These are phyloP conservation scores for Sitta carolinensis DNA, from an alignment of 2,797 vertebrate species.

Conservation along the genomic window DNA sequence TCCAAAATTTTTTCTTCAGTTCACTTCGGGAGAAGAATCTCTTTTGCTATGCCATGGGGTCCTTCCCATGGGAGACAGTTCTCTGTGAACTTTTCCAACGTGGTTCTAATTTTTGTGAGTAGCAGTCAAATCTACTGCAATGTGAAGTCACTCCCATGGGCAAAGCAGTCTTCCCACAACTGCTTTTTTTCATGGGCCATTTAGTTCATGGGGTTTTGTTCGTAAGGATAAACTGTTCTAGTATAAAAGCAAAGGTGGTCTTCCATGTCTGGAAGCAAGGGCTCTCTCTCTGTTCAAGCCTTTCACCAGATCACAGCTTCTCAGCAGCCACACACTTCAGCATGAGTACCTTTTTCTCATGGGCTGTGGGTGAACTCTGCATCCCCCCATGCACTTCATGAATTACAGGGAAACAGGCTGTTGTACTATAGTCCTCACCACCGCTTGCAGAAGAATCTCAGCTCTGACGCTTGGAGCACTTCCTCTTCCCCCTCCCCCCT, in stretches of 20 bases:
- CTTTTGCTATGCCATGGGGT: not conserved
- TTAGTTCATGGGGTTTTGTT: not conserved
- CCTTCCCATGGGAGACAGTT: not conserved
- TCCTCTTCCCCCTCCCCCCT: not conserved
- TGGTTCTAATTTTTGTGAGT: not conserved
- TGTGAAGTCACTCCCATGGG: not conserved
- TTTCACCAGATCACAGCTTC: not conserved
- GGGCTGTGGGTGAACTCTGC: too few species aligned
- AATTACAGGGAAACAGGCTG: not conserved
- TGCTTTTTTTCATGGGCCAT: not conserved
- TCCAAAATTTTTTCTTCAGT: not conserved
- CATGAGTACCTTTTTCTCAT: not conserved
- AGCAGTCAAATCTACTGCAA: not conserved
- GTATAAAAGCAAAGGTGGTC: not conserved
- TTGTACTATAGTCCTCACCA: not conserved
- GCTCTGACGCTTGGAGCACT: fast-evolving
- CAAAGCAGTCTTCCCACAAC: not conserved
- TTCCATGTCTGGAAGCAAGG: not conserved
- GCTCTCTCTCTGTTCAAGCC: not conserved
- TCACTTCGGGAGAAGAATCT: not conserved
- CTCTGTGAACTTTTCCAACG: not conserved
- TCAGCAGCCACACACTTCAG: not conserved
- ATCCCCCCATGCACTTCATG: not conserved
- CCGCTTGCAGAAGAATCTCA: not conserved
- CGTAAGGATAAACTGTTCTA: not conserved